These are phyloP conservation scores for Stenodema calcarata DNA, from an alignment of 2,888 invertebrate species.

Conservation along the genomic window DNA sequence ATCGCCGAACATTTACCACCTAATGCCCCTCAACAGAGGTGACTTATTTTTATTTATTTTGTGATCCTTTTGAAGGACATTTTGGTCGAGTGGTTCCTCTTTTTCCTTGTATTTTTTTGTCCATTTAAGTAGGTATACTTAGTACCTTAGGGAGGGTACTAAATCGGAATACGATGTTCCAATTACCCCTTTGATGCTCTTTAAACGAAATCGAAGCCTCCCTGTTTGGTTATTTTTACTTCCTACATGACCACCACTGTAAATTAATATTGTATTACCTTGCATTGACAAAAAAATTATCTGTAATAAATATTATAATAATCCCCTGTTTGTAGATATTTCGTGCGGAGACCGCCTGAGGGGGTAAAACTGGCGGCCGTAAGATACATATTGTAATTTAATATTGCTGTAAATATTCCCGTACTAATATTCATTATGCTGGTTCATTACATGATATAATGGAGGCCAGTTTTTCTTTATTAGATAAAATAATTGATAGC, in stretches of 20 bases:
- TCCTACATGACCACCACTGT: conserved; percentile 50
- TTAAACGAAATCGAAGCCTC: background rate
- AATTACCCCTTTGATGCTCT: background rate
- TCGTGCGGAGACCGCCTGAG: conserved; percentile 22
- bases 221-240: conserved; percentile 29
- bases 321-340: conserved; percentile 53
- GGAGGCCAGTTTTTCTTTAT: conserved; percentile 55
- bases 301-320: conserved; percentile 36
- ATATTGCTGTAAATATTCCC: conserved; percentile 53
- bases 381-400: conserved; percentile 53
- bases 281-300: background rate
- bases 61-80: background rate
- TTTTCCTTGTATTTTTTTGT: background rate
- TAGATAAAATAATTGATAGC: conserved; percentile 55
- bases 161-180: background rate
- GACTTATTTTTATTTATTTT: background rate
- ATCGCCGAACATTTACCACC: conserved; percentile 10
- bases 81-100: conserved; percentile 18
- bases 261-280: conserved; percentile 37
- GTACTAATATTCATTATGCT: conserved; percentile 44
- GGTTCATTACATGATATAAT: conserved; percentile 51
- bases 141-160: background rate
- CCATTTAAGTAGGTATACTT: too few relatives aligned
- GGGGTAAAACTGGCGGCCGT: conserved; percentile 42
- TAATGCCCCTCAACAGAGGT: conserved; percentile 22